Evolutionary conservation across 2,113 vertebrate species (phyloP).

Genomic region (Hippopotamus amphibius): DNA sequence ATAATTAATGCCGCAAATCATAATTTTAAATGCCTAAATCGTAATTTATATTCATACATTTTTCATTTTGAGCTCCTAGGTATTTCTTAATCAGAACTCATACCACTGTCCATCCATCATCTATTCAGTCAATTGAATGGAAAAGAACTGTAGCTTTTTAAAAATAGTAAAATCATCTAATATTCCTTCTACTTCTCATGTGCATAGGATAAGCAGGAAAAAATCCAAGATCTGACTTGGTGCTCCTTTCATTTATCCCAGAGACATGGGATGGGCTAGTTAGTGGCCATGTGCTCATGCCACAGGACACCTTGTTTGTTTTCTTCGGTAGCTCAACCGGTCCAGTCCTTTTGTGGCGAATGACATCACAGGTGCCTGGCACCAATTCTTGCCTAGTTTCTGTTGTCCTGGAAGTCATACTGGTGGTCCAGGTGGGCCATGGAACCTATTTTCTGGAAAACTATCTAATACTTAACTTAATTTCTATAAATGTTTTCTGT

Average conservation of each 20-base stretch:
- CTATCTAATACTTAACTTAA: neutral
- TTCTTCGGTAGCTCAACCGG: neutral
- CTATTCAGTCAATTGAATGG: neutral
- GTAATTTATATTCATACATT: conserved; percentile 63
- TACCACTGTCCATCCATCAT: neutral
- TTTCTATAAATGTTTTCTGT: neutral
- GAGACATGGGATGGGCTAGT: neutral
- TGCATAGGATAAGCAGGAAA: neutral
- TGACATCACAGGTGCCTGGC: neutral
- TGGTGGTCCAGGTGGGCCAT: neutral
- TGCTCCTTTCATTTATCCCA: conserved; percentile 1
- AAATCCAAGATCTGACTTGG: neutral
- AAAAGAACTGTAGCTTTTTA: neutral
- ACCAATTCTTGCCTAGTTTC: neutral
- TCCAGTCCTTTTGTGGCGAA: neutral
- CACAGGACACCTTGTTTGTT: rapidly evolving
- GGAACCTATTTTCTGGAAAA: conserved; percentile 41
- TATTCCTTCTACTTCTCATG: neutral
- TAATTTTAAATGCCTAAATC: conserved; percentile 68
- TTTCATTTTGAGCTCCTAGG: conserved; percentile 61
- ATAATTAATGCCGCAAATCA: conserved; percentile 54
- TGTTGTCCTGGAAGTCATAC: conserved; percentile 7
- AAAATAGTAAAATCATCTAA: conserved; percentile 14
- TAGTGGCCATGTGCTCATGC: neutral
- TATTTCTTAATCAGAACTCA: conserved; percentile 66